phyloP scores from a whole-genome alignment of 2,113 vertebrate species.

The Phrynosoma platyrhinos region DNA sequence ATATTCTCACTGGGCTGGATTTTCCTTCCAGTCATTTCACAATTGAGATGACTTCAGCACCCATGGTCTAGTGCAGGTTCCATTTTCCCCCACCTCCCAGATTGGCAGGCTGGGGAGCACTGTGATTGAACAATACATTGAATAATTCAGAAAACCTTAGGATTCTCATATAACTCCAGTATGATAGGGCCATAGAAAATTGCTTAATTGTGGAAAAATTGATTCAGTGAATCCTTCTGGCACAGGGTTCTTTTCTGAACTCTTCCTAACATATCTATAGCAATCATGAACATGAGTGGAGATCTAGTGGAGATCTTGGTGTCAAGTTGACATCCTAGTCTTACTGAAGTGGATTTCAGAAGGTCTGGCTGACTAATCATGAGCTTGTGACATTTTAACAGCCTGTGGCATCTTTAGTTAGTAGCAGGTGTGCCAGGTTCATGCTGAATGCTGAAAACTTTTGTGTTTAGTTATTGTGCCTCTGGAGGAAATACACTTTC shows the following conservation, averaged over 20 bases:
- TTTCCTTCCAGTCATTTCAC: too few species aligned
- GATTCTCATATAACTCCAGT: background rate
- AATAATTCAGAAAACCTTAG: slow-evolving; percentile 9
- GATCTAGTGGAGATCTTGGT: background rate
- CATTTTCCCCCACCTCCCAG: background rate
- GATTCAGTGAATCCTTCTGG: background rate
- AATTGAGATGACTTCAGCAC: background rate
- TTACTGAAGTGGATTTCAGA: background rate
- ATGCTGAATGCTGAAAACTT: background rate
- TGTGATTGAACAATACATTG: background rate
- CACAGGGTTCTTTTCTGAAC: background rate
- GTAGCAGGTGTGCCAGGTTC: background rate
- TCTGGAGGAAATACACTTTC: background rate
- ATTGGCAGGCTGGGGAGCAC: background rate
- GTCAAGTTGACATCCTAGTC: background rate
- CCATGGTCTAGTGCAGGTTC: background rate
- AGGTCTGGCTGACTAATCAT: background rate
- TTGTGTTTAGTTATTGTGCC: background rate
- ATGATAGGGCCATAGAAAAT: background rate
- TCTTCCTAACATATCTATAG: background rate
- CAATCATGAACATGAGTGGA: background rate
- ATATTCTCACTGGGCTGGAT: background rate
- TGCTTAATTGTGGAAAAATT: background rate
- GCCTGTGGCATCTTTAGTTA: background rate
- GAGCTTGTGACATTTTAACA: background rate